These are phyloP conservation scores for Sebastes itinus DNA, from an alignment of 2,797 vertebrate species.

Conservation along the genomic window DNA sequence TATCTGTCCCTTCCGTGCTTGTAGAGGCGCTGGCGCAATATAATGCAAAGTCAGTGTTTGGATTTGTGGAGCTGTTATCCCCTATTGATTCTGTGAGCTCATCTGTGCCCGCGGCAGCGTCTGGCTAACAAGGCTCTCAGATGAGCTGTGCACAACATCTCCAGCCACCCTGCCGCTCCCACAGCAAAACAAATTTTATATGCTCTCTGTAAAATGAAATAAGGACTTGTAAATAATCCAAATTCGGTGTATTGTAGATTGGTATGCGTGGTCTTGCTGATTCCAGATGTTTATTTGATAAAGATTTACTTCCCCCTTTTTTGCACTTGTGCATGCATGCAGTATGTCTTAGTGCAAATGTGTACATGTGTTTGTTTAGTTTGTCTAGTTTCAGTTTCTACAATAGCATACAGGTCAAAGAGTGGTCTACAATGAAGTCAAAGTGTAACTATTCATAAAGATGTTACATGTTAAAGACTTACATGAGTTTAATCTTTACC, in stretches of 20 bases:
- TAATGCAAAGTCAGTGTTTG: constrained; percentile 52
- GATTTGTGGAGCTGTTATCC: constrained; percentile 58
- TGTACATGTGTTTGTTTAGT: not conserved
- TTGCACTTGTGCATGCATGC: not conserved
- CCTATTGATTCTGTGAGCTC: constrained; percentile 69
- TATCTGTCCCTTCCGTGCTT: not conserved
- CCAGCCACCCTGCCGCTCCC: constrained; percentile 1
- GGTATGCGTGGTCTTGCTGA: not conserved
- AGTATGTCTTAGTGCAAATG: not conserved
- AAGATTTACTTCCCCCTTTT: constrained; percentile 1
- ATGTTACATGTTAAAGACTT: not conserved
- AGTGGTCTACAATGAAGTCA: not conserved
- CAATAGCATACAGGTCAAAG: not conserved
- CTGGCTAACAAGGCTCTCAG: constrained; percentile 25
- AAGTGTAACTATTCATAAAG: not conserved
- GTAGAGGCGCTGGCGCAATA: not conserved
- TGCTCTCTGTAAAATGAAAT: not conserved
- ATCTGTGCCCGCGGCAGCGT: constrained; percentile 33
- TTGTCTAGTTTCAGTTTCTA: not conserved
- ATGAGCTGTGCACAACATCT: constrained; percentile 27
- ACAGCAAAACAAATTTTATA: not conserved
- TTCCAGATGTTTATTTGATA: not conserved
- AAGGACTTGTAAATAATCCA: not conserved
- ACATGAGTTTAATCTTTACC: not conserved
- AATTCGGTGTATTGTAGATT: not conserved